Conservation (phyloP, 1,140 invertebrate species). For the Leptopilina clavipes region DNA sequence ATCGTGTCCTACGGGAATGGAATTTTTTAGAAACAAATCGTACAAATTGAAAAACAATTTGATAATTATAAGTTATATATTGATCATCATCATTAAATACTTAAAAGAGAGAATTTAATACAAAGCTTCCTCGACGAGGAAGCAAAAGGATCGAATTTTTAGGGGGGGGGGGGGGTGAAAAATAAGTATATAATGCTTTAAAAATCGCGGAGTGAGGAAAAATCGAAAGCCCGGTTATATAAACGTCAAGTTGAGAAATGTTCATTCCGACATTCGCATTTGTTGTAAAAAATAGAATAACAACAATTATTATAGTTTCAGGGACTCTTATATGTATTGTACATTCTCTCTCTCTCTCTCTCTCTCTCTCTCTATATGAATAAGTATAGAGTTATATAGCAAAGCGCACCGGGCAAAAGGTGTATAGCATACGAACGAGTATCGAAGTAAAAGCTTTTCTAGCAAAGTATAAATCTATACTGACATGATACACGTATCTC, state of each 20-base stretch:
- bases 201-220: not conserved
- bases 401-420: not conserved
- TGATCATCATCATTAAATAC: no score
- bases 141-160: no score
- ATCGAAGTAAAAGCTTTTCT: slow-evolving; percentile 18
- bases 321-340: not conserved
- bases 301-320: slow-evolving; percentile 4
- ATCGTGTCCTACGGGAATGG: no score
- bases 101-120: no score
- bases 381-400: slow-evolving; percentile 4
- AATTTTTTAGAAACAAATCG: no score
- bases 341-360: not conserved
- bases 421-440: slow-evolving; percentile 19
- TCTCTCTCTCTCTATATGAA: no score
- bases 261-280: not conserved
- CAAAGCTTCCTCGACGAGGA: no score
- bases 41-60: no score
- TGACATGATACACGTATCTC: not conserved
- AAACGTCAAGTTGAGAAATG: not conserved
- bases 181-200: not conserved
- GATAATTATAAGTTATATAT: no score
- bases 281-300: slow-evolving; percentile 22
- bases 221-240: not conserved
- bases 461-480: slow-evolving; percentile 31
- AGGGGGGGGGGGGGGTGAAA: no score